phyloP scores from a whole-genome alignment of 2,113 vertebrate species.

The Benthochromis sp. region DNA sequence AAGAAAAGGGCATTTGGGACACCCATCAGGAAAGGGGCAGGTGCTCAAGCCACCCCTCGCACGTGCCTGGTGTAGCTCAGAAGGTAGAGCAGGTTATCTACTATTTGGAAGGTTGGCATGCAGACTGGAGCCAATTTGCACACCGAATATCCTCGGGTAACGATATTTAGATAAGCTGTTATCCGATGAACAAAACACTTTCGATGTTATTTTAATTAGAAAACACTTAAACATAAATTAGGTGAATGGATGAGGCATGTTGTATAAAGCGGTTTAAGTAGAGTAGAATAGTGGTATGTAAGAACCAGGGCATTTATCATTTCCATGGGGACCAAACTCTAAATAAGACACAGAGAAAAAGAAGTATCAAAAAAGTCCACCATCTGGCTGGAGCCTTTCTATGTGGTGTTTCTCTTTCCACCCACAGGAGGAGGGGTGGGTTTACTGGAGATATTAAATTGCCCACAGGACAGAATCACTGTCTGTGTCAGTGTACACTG shows the following conservation, averaged over 20 bases:
- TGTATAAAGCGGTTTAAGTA: accelerated
- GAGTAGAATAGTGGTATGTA: accelerated
- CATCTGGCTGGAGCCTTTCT: not conserved
- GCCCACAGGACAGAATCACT: accelerated
- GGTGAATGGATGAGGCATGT: not conserved
- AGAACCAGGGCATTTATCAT: not conserved
- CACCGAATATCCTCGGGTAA: accelerated
- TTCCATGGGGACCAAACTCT: not conserved
- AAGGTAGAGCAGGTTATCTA: not conserved
- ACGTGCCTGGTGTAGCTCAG: not conserved
- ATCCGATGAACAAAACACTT: accelerated
- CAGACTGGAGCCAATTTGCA: not conserved
- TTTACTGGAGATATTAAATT: accelerated
- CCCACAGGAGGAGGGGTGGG: accelerated
- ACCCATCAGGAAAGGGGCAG: not conserved
- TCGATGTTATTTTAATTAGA: not conserved
- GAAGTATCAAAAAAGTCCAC: not conserved
- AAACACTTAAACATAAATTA: not conserved
- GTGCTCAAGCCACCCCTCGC: accelerated
- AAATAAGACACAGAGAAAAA: not conserved
- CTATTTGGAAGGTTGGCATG: not conserved
- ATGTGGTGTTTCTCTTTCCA: accelerated
- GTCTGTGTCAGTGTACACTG: not conserved
- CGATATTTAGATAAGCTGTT: not conserved
- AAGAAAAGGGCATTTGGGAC: not conserved